Conservation (phyloP, 2,113 vertebrate species). For the Garra rufa region DNA sequence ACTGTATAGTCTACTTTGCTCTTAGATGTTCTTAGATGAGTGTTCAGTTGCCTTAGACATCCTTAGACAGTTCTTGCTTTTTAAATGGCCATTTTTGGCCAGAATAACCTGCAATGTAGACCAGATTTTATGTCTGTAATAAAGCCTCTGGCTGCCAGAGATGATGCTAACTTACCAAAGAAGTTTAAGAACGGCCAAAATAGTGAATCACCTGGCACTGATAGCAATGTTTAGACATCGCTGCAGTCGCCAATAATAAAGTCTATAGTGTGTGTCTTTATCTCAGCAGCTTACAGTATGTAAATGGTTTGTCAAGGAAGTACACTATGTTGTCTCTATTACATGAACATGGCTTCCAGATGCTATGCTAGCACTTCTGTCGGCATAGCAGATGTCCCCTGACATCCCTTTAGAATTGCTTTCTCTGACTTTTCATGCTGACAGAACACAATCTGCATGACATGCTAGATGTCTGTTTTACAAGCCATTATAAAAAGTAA, state of each 20-base stretch:
- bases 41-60: background rate
- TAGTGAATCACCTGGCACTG: background rate
- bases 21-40: background rate
- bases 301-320: slow-evolving; percentile 65
- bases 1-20: background rate
- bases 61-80: background rate
- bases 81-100: background rate
- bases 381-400: slow-evolving; percentile 69
- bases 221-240: background rate
- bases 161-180: too few relatives aligned
- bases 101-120: background rate
- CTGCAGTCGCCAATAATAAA: background rate
- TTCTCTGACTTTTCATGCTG: background rate
- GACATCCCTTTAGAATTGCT: slow-evolving; percentile 62
- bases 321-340: slow-evolving; percentile 73
- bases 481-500: background rate
- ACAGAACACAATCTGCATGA: background rate
- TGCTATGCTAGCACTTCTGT: slow-evolving; percentile 70
- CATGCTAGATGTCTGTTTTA: slow-evolving; percentile 14
- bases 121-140: background rate
- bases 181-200: background rate
- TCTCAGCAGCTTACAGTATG: slow-evolving; percentile 10
- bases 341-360: slow-evolving; percentile 69
- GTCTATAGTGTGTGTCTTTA: background rate
- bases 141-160: background rate